Conservation (phyloP, 2,888 invertebrate species). For the Brachylomia viminalis region DNA sequence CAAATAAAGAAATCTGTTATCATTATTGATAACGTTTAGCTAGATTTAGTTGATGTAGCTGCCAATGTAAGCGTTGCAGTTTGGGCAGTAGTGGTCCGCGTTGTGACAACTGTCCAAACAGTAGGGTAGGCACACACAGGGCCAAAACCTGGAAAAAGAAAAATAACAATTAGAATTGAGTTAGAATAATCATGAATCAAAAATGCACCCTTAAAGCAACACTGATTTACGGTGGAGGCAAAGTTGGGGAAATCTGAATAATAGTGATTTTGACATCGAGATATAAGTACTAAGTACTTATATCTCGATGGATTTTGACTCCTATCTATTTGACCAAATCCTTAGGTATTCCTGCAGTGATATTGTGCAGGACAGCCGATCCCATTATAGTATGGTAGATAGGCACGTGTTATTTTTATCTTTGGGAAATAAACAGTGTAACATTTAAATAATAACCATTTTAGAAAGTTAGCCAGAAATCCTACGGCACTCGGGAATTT, state of each 20-base stretch:
- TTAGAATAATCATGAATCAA: not conserved
- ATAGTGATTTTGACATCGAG: not conserved
- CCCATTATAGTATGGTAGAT: too few species aligned
- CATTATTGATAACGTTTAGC: not conserved
- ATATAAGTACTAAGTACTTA: too few species aligned
- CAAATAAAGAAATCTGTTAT: conserved; percentile 24
- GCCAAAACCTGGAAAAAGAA: conserved; percentile 42
- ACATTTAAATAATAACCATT: too few species aligned
- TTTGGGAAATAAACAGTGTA: too few species aligned
- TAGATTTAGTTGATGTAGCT: conserved; percentile 73
- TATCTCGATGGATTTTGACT: not conserved
- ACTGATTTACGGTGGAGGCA: not conserved
- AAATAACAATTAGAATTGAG: not conserved
- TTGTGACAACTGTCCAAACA: conserved; percentile 48
- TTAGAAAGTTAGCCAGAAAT: too few species aligned
- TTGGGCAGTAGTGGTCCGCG: conserved; percentile 58
- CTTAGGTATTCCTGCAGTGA: not conserved
- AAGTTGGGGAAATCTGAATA: not conserved
- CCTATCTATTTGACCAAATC: not conserved
- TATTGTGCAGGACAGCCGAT: too few species aligned
- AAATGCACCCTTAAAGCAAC: too few species aligned
- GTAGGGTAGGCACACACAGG: conserved; percentile 47
- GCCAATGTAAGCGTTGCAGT: conserved; percentile 89
- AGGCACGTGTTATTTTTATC: too few species aligned
- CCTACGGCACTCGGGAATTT: too few species aligned